Conservation (phyloP, 1,140 invertebrate species). For the Myzus persicae region DNA sequence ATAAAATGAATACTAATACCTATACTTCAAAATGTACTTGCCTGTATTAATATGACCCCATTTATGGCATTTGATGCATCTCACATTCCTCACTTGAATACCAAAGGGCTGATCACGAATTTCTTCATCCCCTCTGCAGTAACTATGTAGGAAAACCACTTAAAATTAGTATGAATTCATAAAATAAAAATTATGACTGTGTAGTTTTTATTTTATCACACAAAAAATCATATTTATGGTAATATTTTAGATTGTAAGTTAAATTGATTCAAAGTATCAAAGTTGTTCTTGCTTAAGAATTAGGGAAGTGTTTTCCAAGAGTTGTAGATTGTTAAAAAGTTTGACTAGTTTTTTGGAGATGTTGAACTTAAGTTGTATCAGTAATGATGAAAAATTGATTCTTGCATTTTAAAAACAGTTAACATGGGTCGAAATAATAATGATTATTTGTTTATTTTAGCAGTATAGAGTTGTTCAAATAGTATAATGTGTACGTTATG, state of each 20-base stretch:
- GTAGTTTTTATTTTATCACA: not conserved
- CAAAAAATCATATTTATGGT: not conserved
- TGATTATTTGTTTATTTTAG: too few relatives aligned
- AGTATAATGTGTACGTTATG: too few relatives aligned
- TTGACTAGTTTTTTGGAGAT: too few relatives aligned
- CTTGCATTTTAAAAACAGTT: not conserved
- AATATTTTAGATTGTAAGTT: not conserved
- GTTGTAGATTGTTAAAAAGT: not conserved
- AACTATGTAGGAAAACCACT: slow-evolving; percentile 69
- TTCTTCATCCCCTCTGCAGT: slow-evolving; percentile 94
- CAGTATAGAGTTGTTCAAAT: too few relatives aligned
- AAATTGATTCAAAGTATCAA: not conserved
- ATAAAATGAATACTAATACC: not conserved
- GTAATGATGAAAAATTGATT: not conserved
- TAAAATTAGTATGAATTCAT: not conserved
- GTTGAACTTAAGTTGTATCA: not conserved
- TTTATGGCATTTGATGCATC: slow-evolving; percentile 98
- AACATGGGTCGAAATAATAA: not conserved
- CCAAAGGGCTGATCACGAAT: slow-evolving; percentile 99
- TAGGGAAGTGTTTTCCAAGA: not conserved
- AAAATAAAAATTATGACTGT: not conserved
- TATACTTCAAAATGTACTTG: slow-evolving; percentile 63
- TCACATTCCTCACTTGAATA: slow-evolving; percentile 95
- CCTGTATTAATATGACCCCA: slow-evolving; percentile 99
- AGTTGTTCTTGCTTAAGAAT: not conserved